Evolutionary conservation across 2,888 invertebrate species (phyloP).

Genomic region (Calliopum simillimum): DNA sequence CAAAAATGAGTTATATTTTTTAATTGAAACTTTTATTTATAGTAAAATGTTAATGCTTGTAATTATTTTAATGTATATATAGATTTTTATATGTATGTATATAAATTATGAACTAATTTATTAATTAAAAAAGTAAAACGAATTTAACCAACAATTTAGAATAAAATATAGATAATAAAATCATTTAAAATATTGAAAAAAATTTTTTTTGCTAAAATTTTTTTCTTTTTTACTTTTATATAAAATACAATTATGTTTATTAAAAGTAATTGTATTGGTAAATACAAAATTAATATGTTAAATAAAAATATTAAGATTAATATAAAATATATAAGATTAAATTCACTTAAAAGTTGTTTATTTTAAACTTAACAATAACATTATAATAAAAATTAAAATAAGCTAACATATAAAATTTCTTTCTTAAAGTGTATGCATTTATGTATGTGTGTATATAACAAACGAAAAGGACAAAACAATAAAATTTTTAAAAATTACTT

Average conservation of each 20-base stretch:
- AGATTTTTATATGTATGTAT: constrained; percentile 46
- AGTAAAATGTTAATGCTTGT: constrained; percentile 58
- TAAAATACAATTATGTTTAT: too few species aligned
- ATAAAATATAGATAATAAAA: constrained; percentile 46
- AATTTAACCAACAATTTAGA: constrained; percentile 43
- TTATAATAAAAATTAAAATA: constrained; percentile 26
- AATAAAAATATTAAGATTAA: neutral
- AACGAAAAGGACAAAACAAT: too few species aligned
- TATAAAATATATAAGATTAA: constrained; percentile 41
- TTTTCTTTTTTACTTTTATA: constrained; percentile 45
- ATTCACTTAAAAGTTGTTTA: constrained; percentile 42
- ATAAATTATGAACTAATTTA: constrained; percentile 37
- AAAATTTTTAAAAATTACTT: too few species aligned
- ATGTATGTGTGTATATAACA: too few species aligned
- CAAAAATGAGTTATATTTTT: constrained; percentile 47
- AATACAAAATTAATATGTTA: neutral
- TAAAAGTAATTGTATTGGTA: too few species aligned
- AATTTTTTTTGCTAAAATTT: constrained; percentile 41
- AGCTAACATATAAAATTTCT: too few species aligned
- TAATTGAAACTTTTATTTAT: constrained; percentile 64
- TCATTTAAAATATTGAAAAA: constrained; percentile 47
- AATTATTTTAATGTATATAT: too few species aligned
- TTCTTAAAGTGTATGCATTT: too few species aligned
- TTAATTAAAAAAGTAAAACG: constrained; percentile 46
- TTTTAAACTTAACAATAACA: constrained; percentile 34